phyloP scores from a whole-genome alignment of 2,113 vertebrate species.

The Chamaetylas fuelleborni region DNA sequence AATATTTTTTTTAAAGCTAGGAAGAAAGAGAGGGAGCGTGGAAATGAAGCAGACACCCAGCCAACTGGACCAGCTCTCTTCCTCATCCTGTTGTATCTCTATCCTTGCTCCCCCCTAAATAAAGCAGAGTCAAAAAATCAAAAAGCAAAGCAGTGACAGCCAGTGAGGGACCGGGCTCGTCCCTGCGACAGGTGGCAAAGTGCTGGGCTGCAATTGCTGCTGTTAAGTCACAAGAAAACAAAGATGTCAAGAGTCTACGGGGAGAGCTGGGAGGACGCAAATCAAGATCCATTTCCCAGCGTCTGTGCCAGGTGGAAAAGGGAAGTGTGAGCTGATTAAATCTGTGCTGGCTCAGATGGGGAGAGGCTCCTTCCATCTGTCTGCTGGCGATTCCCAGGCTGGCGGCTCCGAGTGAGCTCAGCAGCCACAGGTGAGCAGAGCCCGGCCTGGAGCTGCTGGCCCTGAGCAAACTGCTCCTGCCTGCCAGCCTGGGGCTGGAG shows the following conservation, averaged over 20 bases:
- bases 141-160: background rate
- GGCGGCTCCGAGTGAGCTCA: background rate
- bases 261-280: slow-evolving; percentile 24
- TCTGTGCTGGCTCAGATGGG: slow-evolving; percentile 30
- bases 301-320: slow-evolving; percentile 30
- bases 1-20: background rate
- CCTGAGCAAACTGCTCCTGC: rapidly evolving
- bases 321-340: slow-evolving; percentile 44
- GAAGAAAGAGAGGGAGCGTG: rapidly evolving
- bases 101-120: background rate
- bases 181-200: slow-evolving; percentile 32
- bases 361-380: slow-evolving; percentile 58
- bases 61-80: background rate
- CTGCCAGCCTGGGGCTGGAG: background rate
- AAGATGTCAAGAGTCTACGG: slow-evolving; percentile 28
- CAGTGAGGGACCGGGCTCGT: background rate
- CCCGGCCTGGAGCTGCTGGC: background rate
- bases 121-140: background rate
- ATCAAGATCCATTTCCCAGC: slow-evolving; percentile 41
- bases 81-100: background rate
- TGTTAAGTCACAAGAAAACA: slow-evolving; percentile 10
- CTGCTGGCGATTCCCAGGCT: background rate
- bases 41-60: background rate
- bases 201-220: background rate
- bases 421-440: background rate